These are phyloP conservation scores for Acleris holmiana DNA, from an alignment of 2,888 invertebrate species.

Conservation along the genomic window DNA sequence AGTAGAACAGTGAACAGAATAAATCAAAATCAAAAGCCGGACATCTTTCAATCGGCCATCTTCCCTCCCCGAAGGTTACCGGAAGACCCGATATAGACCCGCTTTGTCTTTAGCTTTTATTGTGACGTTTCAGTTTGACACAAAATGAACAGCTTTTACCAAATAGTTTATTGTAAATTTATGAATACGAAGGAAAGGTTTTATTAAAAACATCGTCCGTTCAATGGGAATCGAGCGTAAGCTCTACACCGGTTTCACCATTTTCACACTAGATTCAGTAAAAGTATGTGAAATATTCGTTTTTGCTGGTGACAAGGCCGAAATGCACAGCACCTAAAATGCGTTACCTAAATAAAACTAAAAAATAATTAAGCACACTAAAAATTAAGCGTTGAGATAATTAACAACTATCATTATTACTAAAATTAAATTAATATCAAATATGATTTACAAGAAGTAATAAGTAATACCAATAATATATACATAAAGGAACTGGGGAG, in stretches of 20 bases:
- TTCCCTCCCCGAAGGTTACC: no score
- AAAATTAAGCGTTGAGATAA: slow-evolving; percentile 29
- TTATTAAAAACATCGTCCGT: no score
- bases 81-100: no score
- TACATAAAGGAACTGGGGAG: slow-evolving; percentile 31
- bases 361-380: slow-evolving; percentile 20
- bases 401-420: slow-evolving; percentile 16
- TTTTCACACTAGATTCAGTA: slow-evolving; percentile 18
- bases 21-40: no score
- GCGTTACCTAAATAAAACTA: slow-evolving; percentile 5
- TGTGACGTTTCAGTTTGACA: no score
- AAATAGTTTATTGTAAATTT: no score
- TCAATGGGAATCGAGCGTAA: no score
- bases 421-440: slow-evolving; percentile 30
- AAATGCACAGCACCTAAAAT: slow-evolving; percentile 29
- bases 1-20: no score
- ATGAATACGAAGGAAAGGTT: no score
- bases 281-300: slow-evolving; percentile 24
- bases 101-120: no score
- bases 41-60: no score
- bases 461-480: slow-evolving; percentile 15
- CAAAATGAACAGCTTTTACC: no score
- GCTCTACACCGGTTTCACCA: not conserved
- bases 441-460: slow-evolving; percentile 8
- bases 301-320: slow-evolving; percentile 8